Base-by-base conservation (phyloP, 2,113 vertebrate species). In the Pangasianodon gigas region DNA sequence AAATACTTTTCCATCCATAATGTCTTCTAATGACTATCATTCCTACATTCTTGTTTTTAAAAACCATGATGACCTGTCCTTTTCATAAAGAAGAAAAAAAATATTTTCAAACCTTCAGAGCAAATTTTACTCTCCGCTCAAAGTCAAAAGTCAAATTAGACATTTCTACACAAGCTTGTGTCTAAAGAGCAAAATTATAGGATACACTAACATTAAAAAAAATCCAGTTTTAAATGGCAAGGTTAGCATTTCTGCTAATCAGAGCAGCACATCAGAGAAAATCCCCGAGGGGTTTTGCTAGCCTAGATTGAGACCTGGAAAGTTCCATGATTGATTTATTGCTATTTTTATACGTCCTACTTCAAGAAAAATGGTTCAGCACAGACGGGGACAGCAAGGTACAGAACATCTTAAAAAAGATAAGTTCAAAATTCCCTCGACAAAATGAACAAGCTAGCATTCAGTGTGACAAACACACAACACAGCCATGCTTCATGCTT, bases 321-420 rank as follows among this genome's bases (percentile, higher is more conserved):
- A 93, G 94, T 94, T 96, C 94, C 91, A 91, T 93, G 94, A 96
- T 96, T 96, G 96, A 96, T 96, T 94, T 92, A 92, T 84, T 91
- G 89, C 95, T 96, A 96, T 96, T 96, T 96, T 96, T 96, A 95
- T 91, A 65, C 85, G 95, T 94, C 96, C 96, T 95, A 96, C 94
- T 96, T 96, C 44, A 88, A 87, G 75, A 91, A 94, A 93, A 95
- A 95, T 93, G 93, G 93, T 93, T 93, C 94, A 94, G 87, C 85
- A 91, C 86, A 91, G 93, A 87, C 32, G 46, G 84, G 84, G 84
- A 91, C 92, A 89, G 91, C 89, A 90, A 91, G 92, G 91, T 88
- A 85, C 62, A 32, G 86, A 90, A 91, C 91, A 88, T 80, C 84
- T 89, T 90, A 46, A 62, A 56, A 83, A 93, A 90, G 51, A 29